Evolutionary conservation across 1,140 invertebrate genomes (phyloP), one percentile per base, ranked within the genome.

Genomic region (Aleiodes sp.): DNA sequence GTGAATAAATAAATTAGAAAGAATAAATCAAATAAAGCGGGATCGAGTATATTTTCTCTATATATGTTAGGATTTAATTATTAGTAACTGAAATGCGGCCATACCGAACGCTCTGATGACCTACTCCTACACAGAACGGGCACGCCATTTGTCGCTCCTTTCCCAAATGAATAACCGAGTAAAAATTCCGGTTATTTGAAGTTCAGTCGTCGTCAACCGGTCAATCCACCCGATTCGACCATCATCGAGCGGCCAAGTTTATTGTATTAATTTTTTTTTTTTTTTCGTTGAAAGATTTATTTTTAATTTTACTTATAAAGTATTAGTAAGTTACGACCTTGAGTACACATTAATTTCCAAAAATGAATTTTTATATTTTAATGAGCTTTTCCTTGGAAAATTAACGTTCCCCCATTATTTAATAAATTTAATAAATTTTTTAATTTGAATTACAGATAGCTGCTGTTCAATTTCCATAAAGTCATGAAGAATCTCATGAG

Each of bases 61-160:
- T n/a, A 2, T 10, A 2, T 57, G 28, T 12, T 28, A 7, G n/a
- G 14, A 52, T 52, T 52, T 52, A n/a, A 59, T 59, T 59, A 26
- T 52, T n/a, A 10, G 21, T 41, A n/a, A 10, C 14, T 63, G 16
- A 71, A 81, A 77, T 74, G 73, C 72, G 64, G 46, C 71, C 61
- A 65, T 76, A 67, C 61, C 65, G 60, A 19, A 29, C 66, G 82
- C 78, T 85, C 81, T 78, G 83, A 82, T 85, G 79, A 84, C 83
- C 82, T 84, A 85, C 82, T 85, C 79, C 78, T 76, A 82, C 79
- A 63, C 66, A 37, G 21, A 61, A 31, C 19, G 35, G 24, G 35
- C 33, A 41, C 56, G 56, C 56, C 24, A 65, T 37, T 21, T 41
- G 31, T 28, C 29, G 33, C 33, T 60, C 24, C 46, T 46, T 57